These are phyloP conservation scores for Euwallacea similis DNA, from an alignment of 1,140 invertebrate species.

Conservation along the genomic window DNA sequence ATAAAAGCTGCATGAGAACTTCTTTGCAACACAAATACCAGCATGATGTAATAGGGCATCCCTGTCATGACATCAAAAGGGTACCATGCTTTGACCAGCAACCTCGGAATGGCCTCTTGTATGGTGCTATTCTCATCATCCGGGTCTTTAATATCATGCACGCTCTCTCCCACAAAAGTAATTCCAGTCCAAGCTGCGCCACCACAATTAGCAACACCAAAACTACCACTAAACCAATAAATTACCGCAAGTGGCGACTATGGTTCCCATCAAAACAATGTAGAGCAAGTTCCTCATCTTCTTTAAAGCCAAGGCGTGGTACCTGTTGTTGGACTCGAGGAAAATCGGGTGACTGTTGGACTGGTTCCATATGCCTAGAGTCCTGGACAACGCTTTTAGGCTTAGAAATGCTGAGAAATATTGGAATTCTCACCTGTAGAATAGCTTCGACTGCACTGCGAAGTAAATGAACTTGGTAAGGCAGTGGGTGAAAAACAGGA, in stretches of 20 bases:
- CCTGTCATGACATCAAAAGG: conserved; percentile 72
- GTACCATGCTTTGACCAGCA: conserved; percentile 75
- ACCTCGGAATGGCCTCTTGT: conserved; percentile 67
- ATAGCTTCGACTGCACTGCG: conserved; percentile 70
- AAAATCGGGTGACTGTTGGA: conserved; percentile 80
- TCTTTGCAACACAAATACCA: conserved; percentile 54
- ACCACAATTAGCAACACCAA: conserved; percentile 6
- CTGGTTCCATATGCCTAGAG: conserved; percentile 76
- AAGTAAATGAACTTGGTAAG: conserved; percentile 75
- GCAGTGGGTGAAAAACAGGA: conserved; percentile 77
- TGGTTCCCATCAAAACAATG: conserved; percentile 64
- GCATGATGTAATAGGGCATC: conserved; percentile 64
- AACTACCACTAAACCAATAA: conserved; percentile 2
- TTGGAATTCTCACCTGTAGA: conserved; percentile 65
- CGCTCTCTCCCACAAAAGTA: conserved; percentile 76
- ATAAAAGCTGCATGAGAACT: background rate
- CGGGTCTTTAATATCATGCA: conserved; percentile 66
- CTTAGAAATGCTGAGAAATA: background rate
- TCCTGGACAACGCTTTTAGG: conserved; percentile 55
- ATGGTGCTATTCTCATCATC: conserved; percentile 71
- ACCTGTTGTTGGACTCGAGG: conserved; percentile 75
- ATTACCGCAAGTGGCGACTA: conserved; percentile 62
- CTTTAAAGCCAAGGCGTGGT: conserved; percentile 72
- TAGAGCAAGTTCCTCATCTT: conserved; percentile 75
- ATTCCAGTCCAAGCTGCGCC: conserved; percentile 64